A percentile compares a stretch with the other conserved stretches of the same genome.
phyloP scores from a whole-genome alignment of 2,113 vertebrate species.

The Rhabdornis inornatus region DNA sequence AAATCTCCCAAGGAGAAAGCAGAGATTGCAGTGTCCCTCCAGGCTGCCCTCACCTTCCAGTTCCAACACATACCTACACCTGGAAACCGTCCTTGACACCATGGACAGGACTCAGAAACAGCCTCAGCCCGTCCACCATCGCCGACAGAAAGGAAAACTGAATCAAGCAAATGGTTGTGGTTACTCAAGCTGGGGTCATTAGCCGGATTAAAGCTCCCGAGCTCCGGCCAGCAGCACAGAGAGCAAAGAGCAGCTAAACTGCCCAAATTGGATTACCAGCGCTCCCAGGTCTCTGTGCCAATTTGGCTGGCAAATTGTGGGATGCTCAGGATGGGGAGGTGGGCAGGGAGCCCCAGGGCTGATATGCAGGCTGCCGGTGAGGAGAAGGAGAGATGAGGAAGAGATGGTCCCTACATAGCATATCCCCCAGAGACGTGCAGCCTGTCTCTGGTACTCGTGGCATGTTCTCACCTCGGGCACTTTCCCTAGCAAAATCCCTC shows the following conservation, averaged over 20 bases:
- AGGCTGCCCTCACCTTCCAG: rapidly evolving
- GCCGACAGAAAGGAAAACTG: background rate
- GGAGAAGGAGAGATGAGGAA: background rate
- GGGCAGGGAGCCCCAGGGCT: background rate
- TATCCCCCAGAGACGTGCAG: background rate
- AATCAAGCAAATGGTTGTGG: conserved; percentile 2
- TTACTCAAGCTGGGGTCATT: conserved; percentile 52
- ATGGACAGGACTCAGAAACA: background rate
- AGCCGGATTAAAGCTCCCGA: conserved; percentile 51
- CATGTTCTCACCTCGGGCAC: background rate
- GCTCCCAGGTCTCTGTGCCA: conserved; percentile 2
- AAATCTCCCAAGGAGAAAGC: background rate
- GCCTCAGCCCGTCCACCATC: background rate
- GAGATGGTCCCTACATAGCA: rapidly evolving
- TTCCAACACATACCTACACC: background rate
- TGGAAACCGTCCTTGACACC: rapidly evolving
- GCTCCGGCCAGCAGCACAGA: conserved; percentile 29
- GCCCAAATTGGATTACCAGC: conserved; percentile 63
- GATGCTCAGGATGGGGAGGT: background rate
- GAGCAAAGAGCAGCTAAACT: conserved; percentile 61
- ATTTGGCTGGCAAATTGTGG: background rate
- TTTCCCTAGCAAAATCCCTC: conserved; percentile 36
- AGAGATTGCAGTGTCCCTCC: background rate
- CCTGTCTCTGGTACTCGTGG: background rate
- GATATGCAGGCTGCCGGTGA: background rate